A percentile compares a stretch with the other conserved stretches of the same genome.
Conservation (phyloP, 2,797 vertebrate genomes). For the Hydrophis major region DNA sequence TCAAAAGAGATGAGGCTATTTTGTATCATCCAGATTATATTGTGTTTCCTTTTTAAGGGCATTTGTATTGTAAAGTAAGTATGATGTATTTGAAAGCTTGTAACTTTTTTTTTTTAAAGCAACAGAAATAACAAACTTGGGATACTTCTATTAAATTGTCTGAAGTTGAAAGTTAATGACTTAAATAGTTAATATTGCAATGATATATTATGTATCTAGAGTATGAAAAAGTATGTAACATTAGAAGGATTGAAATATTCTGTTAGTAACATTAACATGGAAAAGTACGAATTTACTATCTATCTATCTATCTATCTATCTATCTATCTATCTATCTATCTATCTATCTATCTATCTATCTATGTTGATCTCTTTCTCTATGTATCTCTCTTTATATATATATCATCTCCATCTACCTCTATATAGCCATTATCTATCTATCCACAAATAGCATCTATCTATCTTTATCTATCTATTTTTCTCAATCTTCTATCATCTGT, state of each 20-base stretch:
- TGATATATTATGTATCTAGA: constrained; percentile 80
- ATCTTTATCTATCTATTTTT: no score
- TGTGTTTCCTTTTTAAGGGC: not conserved
- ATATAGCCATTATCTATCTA: no score
- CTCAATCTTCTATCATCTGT: no score
- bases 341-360: no score
- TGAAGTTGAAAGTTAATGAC: constrained; percentile 77
- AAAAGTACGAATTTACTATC: not conserved
- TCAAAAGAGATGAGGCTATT: constrained; percentile 41
- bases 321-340: no score
- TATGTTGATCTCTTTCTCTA: no score
- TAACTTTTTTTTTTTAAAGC: constrained; percentile 35
- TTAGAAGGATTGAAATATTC: constrained; percentile 62
- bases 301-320: not conserved
- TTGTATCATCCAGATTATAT: constrained; percentile 41
- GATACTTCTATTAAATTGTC: constrained; percentile 62
- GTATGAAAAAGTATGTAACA: constrained; percentile 72
- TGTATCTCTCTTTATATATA: no score
- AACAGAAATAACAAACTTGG: not conserved
- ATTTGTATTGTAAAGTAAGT: constrained; percentile 28
- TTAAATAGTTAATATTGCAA: constrained; percentile 75
- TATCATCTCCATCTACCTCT: no score
- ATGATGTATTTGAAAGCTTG: constrained; percentile 31
- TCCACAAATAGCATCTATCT: no score
- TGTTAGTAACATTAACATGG: constrained; percentile 73